Evolutionary conservation across 2,113 vertebrate genomes (phyloP).

Genomic region (Xyliphius kryptos): DNA sequence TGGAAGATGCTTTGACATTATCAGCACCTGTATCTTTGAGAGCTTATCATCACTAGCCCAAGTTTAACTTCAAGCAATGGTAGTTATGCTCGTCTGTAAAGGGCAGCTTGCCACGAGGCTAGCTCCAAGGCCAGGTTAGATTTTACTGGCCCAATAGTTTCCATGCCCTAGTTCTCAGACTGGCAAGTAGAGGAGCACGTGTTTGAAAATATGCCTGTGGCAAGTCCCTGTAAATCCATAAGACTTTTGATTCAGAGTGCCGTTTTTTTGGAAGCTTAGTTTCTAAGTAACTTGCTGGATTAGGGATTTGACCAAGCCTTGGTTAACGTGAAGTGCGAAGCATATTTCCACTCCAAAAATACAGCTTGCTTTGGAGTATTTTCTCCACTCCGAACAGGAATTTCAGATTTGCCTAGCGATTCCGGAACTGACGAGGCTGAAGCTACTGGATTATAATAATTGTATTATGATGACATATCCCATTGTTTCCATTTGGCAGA

Average conservation of each 20-base stretch:
- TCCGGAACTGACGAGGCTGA: no score
- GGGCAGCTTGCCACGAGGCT: background rate
- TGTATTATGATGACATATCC: no score
- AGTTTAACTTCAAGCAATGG: constrained; percentile 37
- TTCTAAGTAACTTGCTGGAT: background rate
- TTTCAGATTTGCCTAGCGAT: no score
- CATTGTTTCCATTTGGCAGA: no score
- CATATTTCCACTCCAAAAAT: constrained; percentile 12
- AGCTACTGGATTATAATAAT: no score
- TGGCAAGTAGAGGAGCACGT: background rate
- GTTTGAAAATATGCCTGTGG: constrained; percentile 6
- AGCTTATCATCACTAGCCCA: constrained; percentile 17
- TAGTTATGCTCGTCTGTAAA: constrained; percentile 17
- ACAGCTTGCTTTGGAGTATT: background rate
- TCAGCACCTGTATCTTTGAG: constrained; percentile 15
- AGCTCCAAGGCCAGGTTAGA: constrained; percentile 15
- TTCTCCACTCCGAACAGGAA: background rate
- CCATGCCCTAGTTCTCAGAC: constrained; percentile 19
- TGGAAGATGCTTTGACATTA: background rate
- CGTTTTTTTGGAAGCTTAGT: constrained; percentile 7
- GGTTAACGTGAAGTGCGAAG: background rate
- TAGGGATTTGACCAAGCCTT: background rate
- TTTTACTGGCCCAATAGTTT: constrained; percentile 29
- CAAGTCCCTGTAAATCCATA: constrained; percentile 27
- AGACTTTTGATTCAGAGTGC: constrained; percentile 1